These are phyloP conservation scores for Cheilosia vernalis DNA, from an alignment of 2,888 invertebrate species.

Conservation along the genomic window DNA sequence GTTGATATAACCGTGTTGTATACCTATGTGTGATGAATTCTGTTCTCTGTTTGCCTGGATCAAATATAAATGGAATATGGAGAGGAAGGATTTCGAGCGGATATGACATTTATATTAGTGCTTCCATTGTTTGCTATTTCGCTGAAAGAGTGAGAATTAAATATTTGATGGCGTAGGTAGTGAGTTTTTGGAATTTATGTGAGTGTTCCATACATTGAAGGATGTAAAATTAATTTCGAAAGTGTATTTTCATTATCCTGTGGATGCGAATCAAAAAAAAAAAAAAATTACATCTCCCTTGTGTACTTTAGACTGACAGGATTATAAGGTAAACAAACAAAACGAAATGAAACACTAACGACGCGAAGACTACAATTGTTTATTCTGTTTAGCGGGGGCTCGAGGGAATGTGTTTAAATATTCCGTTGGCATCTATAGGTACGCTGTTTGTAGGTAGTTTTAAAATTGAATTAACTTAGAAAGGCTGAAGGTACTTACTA, in stretches of 20 bases:
- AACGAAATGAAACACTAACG: neutral
- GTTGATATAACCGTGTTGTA: slow-evolving; percentile 15
- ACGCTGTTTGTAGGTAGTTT: too few species aligned
- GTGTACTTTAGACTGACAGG: neutral
- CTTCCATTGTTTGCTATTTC: slow-evolving; percentile 37
- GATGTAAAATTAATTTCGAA: slow-evolving; percentile 24
- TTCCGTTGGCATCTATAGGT: too few species aligned
- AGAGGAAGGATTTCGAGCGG: slow-evolving; percentile 33
- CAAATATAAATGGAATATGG: slow-evolving; percentile 43
- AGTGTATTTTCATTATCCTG: slow-evolving; percentile 17
- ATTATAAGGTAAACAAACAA: neutral
- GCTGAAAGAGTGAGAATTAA: slow-evolving; percentile 24
- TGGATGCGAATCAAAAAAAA: neutral
- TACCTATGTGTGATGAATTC: slow-evolving; percentile 32
- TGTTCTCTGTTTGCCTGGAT: slow-evolving; percentile 43
- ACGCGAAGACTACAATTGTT: neutral
- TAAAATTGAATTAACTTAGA: too few species aligned
- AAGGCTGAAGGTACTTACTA: too few species aligned
- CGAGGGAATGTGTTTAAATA: neutral
- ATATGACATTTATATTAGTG: slow-evolving; percentile 56
- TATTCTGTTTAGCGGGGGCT: neutral
- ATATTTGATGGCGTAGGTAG: slow-evolving; percentile 33
- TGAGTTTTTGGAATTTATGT: slow-evolving; percentile 16
- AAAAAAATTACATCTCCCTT: slow-evolving; percentile 1
- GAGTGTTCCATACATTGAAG: slow-evolving; percentile 6